These are phyloP conservation scores for Numenius arquata DNA, from an alignment of 2,113 vertebrate species.

Conservation along the genomic window DNA sequence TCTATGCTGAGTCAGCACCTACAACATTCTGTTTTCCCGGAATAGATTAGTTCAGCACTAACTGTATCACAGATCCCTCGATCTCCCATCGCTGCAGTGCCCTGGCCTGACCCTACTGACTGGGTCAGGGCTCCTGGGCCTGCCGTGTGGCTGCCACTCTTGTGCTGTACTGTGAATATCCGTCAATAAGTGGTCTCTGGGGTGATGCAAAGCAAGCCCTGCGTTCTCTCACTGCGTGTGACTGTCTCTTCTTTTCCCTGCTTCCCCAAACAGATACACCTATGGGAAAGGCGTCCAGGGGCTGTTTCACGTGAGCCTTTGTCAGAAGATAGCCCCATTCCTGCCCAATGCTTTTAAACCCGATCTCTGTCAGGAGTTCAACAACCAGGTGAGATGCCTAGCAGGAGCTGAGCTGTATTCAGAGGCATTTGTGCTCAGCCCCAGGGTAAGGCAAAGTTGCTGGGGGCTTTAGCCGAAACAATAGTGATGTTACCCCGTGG, in stretches of 20 bases:
- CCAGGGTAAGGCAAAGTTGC: not conserved
- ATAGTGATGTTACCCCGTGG: accelerated
- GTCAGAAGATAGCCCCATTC: conserved; percentile 33
- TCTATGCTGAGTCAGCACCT: not conserved
- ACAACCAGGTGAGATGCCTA: conserved; percentile 36
- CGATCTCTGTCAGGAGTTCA: not conserved
- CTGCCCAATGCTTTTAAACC: conserved; percentile 7
- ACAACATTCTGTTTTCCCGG: not conserved
- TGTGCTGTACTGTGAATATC: not conserved
- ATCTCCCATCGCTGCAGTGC: not conserved
- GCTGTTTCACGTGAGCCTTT: not conserved
- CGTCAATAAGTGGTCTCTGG: accelerated
- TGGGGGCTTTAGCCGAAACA: not conserved
- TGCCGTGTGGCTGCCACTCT: not conserved
- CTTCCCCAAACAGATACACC: conserved; percentile 18
- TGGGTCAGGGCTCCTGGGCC: not conserved
- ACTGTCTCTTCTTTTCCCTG: not conserved
- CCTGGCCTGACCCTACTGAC: not conserved
- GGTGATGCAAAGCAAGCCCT: not conserved
- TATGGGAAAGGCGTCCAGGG: conserved; percentile 42
- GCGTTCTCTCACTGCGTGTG: not conserved
- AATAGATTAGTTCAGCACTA: not conserved
- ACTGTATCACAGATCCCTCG: not conserved
- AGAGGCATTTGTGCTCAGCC: not conserved
- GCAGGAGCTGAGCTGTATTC: not conserved